Percentiles rank a stretch among this genome's conserved stretches.
Evolutionary conservation across 1,140 invertebrate species (phyloP).

Genomic region (Goniozus legneri): DNA sequence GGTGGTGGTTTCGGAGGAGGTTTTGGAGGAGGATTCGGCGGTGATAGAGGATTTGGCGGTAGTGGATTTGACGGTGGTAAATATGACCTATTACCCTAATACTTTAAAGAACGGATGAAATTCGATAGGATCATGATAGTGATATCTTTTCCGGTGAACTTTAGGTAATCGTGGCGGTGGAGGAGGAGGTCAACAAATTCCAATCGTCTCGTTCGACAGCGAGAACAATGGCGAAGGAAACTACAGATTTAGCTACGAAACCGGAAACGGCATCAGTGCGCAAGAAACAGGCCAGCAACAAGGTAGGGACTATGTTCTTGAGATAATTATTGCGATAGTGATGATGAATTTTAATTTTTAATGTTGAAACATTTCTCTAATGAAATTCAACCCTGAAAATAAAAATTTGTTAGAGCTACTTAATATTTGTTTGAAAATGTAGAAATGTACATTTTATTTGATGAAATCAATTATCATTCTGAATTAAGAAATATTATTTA

Average conservation of each 20-base stretch:
- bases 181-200: constrained; percentile 42
- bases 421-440: no score
- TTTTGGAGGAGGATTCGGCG: constrained; percentile 22
- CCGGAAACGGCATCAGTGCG: constrained; percentile 61
- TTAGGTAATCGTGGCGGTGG: constrained; percentile 23
- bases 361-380: no score
- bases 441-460: no score
- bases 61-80: constrained; percentile 5
- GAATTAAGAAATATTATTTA: no score
- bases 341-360: no score
- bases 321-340: no score
- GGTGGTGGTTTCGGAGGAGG: constrained; percentile 29
- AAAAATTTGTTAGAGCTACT: no score
- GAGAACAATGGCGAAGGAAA: constrained; percentile 55
- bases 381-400: no score
- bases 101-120: neutral
- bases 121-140: neutral
- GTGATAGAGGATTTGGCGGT: neutral
- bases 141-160: neutral
- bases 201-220: constrained; percentile 55
- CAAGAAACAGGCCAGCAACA: constrained; percentile 57
- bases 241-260: constrained; percentile 58
- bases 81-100: no score
- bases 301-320: constrained; percentile 25
- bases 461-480: no score